Evolutionary conservation across 2,888 invertebrate genomes (phyloP).

Genomic region (Dryobota labecula): DNA sequence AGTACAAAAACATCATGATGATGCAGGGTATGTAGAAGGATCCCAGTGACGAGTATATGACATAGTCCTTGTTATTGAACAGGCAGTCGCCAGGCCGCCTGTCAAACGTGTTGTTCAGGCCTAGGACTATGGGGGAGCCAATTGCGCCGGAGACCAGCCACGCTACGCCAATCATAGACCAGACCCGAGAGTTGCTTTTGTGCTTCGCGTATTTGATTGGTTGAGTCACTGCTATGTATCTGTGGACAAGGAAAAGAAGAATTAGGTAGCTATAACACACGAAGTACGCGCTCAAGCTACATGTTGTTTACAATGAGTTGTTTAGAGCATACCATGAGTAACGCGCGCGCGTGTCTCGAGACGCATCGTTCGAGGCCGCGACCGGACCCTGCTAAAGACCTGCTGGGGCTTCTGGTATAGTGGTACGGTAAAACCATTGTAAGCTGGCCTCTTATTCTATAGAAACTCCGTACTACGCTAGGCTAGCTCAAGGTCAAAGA

Average conservation of each 20-base stretch:
- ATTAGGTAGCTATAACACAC: too few species aligned
- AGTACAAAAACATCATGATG: conserved; percentile 99
- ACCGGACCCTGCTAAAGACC: too few species aligned
- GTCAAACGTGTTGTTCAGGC: conserved; percentile 97
- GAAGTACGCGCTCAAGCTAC: too few species aligned
- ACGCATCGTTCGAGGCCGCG: too few species aligned
- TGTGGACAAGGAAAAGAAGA: conserved; percentile 82
- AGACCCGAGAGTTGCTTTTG: conserved; percentile 98
- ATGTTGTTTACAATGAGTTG: too few species aligned
- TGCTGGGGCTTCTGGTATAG: too few species aligned
- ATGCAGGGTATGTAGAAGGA: conserved; percentile 99
- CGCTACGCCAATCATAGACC: conserved; percentile 97
- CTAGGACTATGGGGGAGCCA: conserved; percentile 98
- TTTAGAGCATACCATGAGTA: too few species aligned
- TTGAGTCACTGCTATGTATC: conserved; percentile 99
- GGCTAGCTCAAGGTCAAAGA: background rate
- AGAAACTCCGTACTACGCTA: background rate
- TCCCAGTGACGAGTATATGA: conserved; percentile 98
- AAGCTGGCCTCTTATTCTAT: too few species aligned
- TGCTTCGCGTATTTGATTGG: conserved; percentile 99
- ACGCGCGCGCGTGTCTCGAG: too few species aligned
- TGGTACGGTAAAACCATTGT: too few species aligned
- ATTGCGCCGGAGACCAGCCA: conserved; percentile 98
- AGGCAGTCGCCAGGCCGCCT: conserved; percentile 96
- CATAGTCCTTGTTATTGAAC: conserved; percentile 99